Conservation (phyloP, 1,140 invertebrate species). For the Chionoecetes opilio region DNA sequence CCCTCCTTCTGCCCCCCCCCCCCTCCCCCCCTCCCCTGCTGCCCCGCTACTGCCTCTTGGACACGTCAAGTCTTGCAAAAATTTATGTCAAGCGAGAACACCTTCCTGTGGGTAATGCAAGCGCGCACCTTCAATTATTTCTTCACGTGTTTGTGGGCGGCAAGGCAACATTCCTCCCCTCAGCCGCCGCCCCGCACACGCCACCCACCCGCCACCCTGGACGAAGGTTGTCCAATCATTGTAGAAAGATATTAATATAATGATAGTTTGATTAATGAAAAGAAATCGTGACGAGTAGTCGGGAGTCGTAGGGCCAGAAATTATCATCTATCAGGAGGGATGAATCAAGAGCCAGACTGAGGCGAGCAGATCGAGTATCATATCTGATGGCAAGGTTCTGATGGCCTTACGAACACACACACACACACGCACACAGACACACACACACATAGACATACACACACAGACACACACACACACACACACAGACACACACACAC, state of each 20-base stretch:
- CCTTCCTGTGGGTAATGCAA: neutral
- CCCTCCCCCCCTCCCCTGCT: neutral
- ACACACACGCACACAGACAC: too few relatives aligned
- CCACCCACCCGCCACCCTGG: neutral
- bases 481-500: too few relatives aligned
- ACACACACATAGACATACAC: too few relatives aligned
- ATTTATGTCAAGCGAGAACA: conserved; percentile 13
- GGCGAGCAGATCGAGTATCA: too few relatives aligned
- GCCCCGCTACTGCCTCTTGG: neutral
- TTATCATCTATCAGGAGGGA: too few relatives aligned
- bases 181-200: neutral
- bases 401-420: too few relatives aligned
- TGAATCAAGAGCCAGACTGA: too few relatives aligned
- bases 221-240: too few relatives aligned
- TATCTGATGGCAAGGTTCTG: too few relatives aligned
- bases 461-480: too few relatives aligned
- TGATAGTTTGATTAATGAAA: too few relatives aligned
- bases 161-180: neutral
- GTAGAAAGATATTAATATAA: neutral
- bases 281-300: neutral
- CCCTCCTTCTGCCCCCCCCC: neutral
- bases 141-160: neutral
- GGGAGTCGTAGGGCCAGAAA: neutral
- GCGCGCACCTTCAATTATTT: neutral
- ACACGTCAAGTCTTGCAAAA: neutral